Conservation (phyloP, 2,888 invertebrate genomes). For the Drosophila leonis region DNA sequence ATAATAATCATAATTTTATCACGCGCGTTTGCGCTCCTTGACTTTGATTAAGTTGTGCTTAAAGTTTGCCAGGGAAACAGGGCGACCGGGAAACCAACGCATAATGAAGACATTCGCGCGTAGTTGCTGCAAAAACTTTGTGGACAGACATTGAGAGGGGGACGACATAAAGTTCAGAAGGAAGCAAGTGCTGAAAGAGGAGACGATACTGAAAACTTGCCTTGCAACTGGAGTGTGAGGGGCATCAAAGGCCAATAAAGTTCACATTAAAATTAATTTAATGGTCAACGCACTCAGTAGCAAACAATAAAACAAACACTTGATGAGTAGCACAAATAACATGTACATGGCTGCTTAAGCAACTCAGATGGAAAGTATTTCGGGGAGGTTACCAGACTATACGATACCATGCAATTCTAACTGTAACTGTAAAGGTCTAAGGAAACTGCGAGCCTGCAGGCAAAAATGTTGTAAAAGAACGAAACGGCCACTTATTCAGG, state of each 20-base stretch:
- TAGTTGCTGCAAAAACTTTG: constrained; percentile 48
- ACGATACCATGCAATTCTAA: background rate
- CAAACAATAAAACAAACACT: constrained; percentile 16
- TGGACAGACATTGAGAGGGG: constrained; percentile 29
- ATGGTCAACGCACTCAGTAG: constrained; percentile 59
- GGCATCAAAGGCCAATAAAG: constrained; percentile 57
- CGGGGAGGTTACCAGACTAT: background rate
- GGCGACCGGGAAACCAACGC: constrained; percentile 22
- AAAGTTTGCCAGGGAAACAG: constrained; percentile 57
- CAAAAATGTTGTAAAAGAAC: background rate
- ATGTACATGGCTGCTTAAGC: constrained; percentile 34
- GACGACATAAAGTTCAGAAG: constrained; percentile 1
- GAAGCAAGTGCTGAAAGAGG: constrained; percentile 3
- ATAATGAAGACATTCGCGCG: constrained; percentile 50
- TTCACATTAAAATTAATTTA: constrained; percentile 65
- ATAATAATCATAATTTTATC: constrained; percentile 77
- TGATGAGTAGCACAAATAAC: constrained; percentile 9
- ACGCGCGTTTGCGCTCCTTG: constrained; percentile 62
- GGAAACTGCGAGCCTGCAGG: too few species aligned
- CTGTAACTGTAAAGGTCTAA: background rate
- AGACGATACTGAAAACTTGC: constrained; percentile 19
- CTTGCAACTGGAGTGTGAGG: constrained; percentile 6
- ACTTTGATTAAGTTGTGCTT: constrained; percentile 77
- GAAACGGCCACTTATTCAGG: background rate
- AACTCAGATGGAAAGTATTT: constrained; percentile 5